Evolutionary conservation across 2,888 invertebrate genomes (phyloP), one percentile per base, ranked within the genome.

Genomic region (Acleris emargana): DNA sequence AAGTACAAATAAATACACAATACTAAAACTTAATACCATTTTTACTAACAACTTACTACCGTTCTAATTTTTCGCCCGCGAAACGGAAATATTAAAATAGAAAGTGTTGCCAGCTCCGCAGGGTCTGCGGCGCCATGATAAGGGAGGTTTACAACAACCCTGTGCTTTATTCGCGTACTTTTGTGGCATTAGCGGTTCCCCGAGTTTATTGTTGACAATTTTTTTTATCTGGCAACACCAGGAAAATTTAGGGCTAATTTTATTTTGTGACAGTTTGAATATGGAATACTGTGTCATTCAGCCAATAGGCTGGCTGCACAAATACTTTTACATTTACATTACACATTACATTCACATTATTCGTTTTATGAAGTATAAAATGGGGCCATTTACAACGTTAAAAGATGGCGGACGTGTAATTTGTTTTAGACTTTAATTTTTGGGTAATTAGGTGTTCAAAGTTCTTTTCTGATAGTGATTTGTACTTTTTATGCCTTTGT

Each of bases 101-200:
- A 66, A 61, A 57, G 60, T 69, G 69, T 67, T 64, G 62, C 76
- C 73, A 72, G 76, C 79, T 82, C 83, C 76, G 76, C 75, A 76
- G 18, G 22, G 83, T 76, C 85, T 87, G 87, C 74, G 68, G 73
- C 71, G 70, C 68, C 73, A 75, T 76, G 88, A 88, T 88, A 88
- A 86, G 80, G 62, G 66, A 77, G 84, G 83, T 87, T 86, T 83
- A 84, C 82, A 80, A 73, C 72, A 71, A 71, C 75, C 72, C 25
- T 58, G 62, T 52, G 67, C 67, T 62, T 67, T 67, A 67, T 62
- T 62, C 25, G 62, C 52, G 62, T 54, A 64, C 59, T 64, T 62
- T 62, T 54, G 62, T 54, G 43, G 57, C 47, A 62, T 62, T 62
- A 53, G 67, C 54, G 54, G 54, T 50, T 58, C 62, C 54, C 59